Base-by-base conservation (phyloP, 2,797 vertebrate genomes). In the Etheostoma nigrum region DNA sequence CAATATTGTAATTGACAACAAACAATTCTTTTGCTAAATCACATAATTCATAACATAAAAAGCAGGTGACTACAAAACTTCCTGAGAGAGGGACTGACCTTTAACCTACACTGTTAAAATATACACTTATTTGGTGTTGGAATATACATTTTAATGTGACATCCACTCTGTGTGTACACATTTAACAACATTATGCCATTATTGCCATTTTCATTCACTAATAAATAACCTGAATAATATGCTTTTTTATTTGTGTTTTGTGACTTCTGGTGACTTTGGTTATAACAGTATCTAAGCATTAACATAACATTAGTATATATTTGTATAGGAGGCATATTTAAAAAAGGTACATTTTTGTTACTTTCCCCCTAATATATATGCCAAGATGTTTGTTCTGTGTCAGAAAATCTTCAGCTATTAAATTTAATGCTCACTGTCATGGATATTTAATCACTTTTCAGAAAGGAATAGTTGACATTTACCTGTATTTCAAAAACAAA, bases 21-120 rank as follows among this genome's bases (percentile, higher is more conserved):
- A 67, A 40, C 4, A n/a, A 51, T 70, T 74, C 33, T 76, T 70
- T 72, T 76, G 18, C 6, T 68, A 6, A 66, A 67, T 79, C 18
- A 23, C 5, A 71, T 21, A 12, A 25, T 80, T 65, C 5, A 51
- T 64, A 40, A 69, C 23, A 60, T 70, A 74, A 40, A 25, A 83
- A 82, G 86, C 88, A 91, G 86, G 88, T 91, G 91, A 83, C 45
- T 89, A 84, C 66, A 92, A 94, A 91, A 93, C 89, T 66, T 82
- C 86, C 85, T 92, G 89, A 85, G 73, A 85, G 85, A 83, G 78
- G 55, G 80, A 73, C 66, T 67, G 75, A 83, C 83, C 19, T 86
- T 90, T 92, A 93, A 93, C 92, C 81, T 86, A 74, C 86, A 74
- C 81, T 91, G 69, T 81, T 88, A 80, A 77, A 90, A 78, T 86